Percentiles rank a stretch among this genome's conserved stretches.
phyloP scores from a whole-genome alignment of 2,888 invertebrate genomes.

The Netelia virgata region DNA sequence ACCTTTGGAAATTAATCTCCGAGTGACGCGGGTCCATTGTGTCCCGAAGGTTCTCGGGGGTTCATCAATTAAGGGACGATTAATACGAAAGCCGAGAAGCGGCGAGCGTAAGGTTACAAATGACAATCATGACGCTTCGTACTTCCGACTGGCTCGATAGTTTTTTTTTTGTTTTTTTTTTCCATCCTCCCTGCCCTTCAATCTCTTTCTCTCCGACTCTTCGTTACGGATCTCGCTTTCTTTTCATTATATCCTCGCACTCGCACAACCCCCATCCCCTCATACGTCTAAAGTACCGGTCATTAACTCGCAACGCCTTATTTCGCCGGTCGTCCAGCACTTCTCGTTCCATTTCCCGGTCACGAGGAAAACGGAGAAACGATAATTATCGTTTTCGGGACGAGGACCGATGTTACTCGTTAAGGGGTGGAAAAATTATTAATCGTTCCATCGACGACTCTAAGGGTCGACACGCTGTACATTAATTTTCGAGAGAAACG shows the following conservation, averaged over 20 bases:
- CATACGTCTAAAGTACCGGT: slow-evolving; percentile 44
- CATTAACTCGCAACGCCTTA: slow-evolving; percentile 58
- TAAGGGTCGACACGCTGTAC: not conserved
- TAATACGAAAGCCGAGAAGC: slow-evolving; percentile 74
- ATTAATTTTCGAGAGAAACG: no score
- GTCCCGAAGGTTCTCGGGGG: slow-evolving; percentile 68
- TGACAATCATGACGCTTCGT: slow-evolving; percentile 75
- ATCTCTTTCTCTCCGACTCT: slow-evolving; percentile 60
- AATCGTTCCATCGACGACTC: not conserved
- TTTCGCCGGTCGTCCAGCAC: slow-evolving; percentile 47
- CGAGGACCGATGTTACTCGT: not conserved
- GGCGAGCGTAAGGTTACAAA: slow-evolving; percentile 77
- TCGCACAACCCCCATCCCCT: slow-evolving; percentile 5
- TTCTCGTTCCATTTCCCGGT: slow-evolving; percentile 46
- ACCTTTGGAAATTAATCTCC: slow-evolving; percentile 71
- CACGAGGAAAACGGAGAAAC: slow-evolving; percentile 9
- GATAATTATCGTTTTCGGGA: slow-evolving; percentile 26
- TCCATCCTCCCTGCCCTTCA: slow-evolving; percentile 72
- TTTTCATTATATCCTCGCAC: slow-evolving; percentile 42
- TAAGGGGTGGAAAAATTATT: not conserved
- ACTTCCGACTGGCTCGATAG: slow-evolving; percentile 74
- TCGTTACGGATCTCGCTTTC: slow-evolving; percentile 43
- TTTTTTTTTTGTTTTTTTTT: slow-evolving; percentile 72
- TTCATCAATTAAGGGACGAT: slow-evolving; percentile 80
- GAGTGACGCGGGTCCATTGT: slow-evolving; percentile 61